Evolutionary conservation across 2,797 vertebrate species (phyloP).

Genomic region (Megalops cyprinoides): DNA sequence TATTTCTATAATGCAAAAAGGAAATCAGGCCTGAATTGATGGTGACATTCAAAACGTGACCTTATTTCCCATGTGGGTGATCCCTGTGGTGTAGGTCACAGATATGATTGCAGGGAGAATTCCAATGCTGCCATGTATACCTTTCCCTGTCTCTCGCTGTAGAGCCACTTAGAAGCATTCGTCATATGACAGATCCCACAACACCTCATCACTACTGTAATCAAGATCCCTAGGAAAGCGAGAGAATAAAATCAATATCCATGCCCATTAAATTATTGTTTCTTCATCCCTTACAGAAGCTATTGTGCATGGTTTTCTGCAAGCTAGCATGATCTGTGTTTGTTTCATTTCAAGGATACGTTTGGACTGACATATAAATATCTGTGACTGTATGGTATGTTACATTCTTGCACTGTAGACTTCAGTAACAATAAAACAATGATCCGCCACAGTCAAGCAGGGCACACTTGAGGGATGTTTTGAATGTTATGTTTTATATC

Average conservation of each 20-base stretch:
- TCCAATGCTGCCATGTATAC: background rate
- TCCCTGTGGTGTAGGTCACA: background rate
- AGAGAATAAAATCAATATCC: background rate
- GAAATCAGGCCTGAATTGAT: background rate
- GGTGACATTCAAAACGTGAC: slow-evolving; percentile 12
- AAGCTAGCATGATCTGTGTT: background rate
- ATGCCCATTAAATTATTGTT: background rate
- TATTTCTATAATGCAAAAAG: background rate
- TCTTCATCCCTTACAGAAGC: background rate
- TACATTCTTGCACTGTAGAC: background rate
- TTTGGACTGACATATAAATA: background rate
- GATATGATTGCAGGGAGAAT: slow-evolving; percentile 12
- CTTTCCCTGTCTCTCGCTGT: background rate
- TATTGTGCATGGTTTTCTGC: background rate
- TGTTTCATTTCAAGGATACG: background rate
- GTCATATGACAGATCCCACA: background rate
- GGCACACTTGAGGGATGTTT: background rate
- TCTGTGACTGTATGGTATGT: background rate
- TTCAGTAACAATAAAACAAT: background rate
- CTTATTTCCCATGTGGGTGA: slow-evolving; percentile 13
- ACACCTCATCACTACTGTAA: background rate
- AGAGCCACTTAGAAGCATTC: background rate
- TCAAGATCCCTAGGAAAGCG: background rate
- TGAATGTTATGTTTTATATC: background rate
- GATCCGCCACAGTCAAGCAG: background rate